Evolutionary conservation across 2,797 vertebrate genomes (phyloP).

Genomic region (Pseudotriccus pelzelni): DNA sequence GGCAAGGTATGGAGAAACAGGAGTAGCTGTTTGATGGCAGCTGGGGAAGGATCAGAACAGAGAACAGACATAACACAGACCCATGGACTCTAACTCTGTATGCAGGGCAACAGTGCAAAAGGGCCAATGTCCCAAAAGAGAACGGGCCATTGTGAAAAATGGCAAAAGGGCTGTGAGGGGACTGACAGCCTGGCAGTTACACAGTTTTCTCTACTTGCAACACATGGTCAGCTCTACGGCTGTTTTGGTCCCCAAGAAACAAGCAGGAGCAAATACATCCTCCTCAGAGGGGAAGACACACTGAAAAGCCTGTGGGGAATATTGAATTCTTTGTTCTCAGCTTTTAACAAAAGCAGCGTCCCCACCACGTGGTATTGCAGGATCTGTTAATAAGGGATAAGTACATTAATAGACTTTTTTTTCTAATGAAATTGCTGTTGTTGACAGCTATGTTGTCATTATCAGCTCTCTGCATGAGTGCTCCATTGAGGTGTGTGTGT

Average conservation of each 20-base stretch:
- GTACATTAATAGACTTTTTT: not conserved
- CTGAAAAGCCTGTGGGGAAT: not conserved
- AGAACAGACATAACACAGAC: rapidly evolving
- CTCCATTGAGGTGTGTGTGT: not conserved
- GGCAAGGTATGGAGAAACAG: not conserved
- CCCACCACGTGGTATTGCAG: not conserved
- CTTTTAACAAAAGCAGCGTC: slow-evolving; percentile 19
- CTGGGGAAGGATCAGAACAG: not conserved
- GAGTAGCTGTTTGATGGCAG: not conserved
- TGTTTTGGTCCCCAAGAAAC: not conserved
- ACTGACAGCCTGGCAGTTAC: not conserved
- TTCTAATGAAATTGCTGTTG: not conserved
- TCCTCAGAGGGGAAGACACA: not conserved
- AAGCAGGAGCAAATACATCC: not conserved
- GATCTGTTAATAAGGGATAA: slow-evolving; percentile 47
- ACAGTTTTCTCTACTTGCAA: not conserved
- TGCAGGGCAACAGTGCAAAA: not conserved
- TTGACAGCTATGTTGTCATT: slow-evolving; percentile 23
- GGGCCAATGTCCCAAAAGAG: not conserved
- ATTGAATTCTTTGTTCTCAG: not conserved
- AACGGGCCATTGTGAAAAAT: not conserved
- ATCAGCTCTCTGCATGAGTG: slow-evolving; percentile 43
- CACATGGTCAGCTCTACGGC: rapidly evolving
- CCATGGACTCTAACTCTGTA: not conserved
- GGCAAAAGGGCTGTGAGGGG: not conserved